Evolutionary conservation across 1,140 invertebrate genomes (phyloP).

Genomic region (Armadillidium nasatum): DNA sequence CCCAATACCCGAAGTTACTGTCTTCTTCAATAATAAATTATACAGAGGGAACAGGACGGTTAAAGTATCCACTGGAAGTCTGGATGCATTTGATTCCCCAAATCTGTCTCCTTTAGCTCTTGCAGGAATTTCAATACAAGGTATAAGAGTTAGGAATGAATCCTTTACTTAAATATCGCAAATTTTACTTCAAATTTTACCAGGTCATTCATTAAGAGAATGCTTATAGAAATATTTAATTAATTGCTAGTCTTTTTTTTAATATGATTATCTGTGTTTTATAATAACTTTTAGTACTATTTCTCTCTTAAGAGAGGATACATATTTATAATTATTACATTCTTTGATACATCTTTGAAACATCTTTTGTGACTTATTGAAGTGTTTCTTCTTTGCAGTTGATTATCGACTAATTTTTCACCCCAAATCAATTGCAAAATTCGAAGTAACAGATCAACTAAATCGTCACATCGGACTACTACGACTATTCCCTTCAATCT

Average conservation of each 20-base stretch:
- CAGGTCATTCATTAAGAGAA: too few relatives aligned
- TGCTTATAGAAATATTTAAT: too few relatives aligned
- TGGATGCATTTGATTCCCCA: constrained; percentile 87
- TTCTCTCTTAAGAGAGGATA: too few relatives aligned
- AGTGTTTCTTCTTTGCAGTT: constrained; percentile 56
- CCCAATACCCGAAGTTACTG: constrained; percentile 62
- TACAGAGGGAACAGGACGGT: constrained; percentile 85
- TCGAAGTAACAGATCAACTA: constrained; percentile 69
- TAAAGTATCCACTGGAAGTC: constrained; percentile 71
- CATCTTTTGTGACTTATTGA: constrained; percentile 33
- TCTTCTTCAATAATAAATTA: constrained; percentile 84
- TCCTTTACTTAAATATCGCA: too few relatives aligned
- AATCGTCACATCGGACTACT: constrained; percentile 79
- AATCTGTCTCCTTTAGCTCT: constrained; percentile 79
- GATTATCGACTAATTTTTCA: constrained; percentile 74
- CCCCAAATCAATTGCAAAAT: constrained; percentile 65
- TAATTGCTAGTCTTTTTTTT: too few relatives aligned
- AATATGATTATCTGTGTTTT: too few relatives aligned
- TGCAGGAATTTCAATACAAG: constrained; percentile 68
- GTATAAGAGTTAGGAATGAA: constrained; percentile 48
- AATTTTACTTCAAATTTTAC: too few relatives aligned
- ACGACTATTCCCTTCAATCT: constrained; percentile 85
- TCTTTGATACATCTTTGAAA: too few relatives aligned
- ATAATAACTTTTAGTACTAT: too few relatives aligned
- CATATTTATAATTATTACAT: too few relatives aligned